Evolutionary conservation across 1,140 invertebrate genomes (phyloP).

Genomic region (Papilio xuthus): DNA sequence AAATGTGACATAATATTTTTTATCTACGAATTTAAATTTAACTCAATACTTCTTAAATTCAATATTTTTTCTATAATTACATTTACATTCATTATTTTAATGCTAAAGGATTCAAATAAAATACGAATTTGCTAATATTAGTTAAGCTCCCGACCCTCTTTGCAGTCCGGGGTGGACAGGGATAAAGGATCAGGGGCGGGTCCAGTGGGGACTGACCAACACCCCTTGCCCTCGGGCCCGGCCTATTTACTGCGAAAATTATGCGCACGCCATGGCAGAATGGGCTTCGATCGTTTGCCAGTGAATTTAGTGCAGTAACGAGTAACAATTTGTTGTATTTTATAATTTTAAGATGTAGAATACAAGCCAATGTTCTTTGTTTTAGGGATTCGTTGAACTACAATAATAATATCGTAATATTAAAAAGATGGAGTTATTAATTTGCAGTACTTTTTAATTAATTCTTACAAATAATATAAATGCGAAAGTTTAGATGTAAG

Average conservation of each 20-base stretch:
- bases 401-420: background rate
- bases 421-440: too few relatives aligned
- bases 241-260: slow-evolving; percentile 64
- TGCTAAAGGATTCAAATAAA: background rate
- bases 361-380: background rate
- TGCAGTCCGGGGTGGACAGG: slow-evolving; percentile 48
- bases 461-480: too few relatives aligned
- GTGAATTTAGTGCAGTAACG: slow-evolving; percentile 37
- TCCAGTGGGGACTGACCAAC: slow-evolving; percentile 65
- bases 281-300: slow-evolving; percentile 34
- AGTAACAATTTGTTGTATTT: slow-evolving; percentile 8
- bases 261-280: slow-evolving; percentile 65
- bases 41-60: background rate
- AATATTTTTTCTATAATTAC: background rate
- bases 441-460: too few relatives aligned
- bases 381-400: background rate
- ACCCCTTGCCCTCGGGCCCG: slow-evolving; percentile 55
- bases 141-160: slow-evolving; percentile 43
- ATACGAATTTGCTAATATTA: background rate
- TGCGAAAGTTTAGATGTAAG: too few relatives aligned
- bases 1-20: background rate
- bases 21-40: background rate
- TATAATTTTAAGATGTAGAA: background rate
- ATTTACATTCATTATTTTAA: background rate
- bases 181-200: slow-evolving; percentile 50